These are phyloP conservation scores for Pygathrix nemaeus DNA, from an alignment of 2,113 vertebrate species.

Conservation along the genomic window DNA sequence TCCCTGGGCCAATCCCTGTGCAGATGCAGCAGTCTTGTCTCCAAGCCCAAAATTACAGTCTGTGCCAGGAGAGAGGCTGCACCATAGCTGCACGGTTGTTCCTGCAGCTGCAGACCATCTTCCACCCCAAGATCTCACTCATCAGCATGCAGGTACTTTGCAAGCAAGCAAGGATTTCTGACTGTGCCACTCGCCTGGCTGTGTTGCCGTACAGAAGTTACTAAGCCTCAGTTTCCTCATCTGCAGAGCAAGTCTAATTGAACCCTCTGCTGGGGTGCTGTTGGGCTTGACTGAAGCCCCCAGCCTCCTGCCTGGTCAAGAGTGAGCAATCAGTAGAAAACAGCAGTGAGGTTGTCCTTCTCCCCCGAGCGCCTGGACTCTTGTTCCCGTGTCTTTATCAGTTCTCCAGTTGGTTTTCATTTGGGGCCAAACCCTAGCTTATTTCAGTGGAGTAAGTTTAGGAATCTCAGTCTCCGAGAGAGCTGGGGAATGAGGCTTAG, in stretches of 20 bases:
- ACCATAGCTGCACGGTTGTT: too few relatives aligned
- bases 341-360: background rate
- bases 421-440: background rate
- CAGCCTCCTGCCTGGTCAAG: background rate
- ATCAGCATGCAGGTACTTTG: background rate
- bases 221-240: background rate
- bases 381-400: background rate
- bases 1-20: too few relatives aligned
- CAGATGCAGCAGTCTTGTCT: background rate
- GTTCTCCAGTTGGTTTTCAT: background rate
- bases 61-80: background rate
- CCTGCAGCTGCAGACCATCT: background rate
- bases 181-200: too few relatives aligned
- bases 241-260: background rate
- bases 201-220: rapidly evolving
- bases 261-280: background rate
- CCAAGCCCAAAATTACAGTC: background rate
- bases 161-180: background rate
- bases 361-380: too few relatives aligned
- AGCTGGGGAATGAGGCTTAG: background rate
- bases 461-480: background rate
- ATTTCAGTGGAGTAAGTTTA: background rate
- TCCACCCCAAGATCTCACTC: background rate
- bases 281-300: background rate
- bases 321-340: background rate